Base-by-base conservation (phyloP, 2,797 vertebrate species). In the Catamblyrhynchus diadema region DNA sequence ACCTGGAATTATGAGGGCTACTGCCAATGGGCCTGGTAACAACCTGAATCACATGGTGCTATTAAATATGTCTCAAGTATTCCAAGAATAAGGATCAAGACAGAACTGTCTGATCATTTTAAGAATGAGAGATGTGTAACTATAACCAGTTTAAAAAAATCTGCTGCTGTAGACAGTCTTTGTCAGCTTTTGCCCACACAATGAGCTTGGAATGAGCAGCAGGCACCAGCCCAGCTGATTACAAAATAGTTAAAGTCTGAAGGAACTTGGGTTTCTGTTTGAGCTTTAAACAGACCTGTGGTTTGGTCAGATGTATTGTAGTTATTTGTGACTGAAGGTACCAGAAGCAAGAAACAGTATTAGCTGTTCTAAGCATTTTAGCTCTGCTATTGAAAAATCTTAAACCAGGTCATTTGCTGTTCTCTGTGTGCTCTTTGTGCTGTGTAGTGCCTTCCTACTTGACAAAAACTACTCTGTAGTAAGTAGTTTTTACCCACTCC, bases 391-490 rank as follows among this genome's bases (percentile, higher is more conserved):
- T 82, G 48, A 70, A 84, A 91, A 60, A 73, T 66, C 66, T 88
- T 80, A 67, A 62, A 19, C 44, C 24, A 47, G 67, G 51, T 51
- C 18, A 66, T 86, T 88, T 0, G 0, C 66, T 88, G 33, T 92
- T 90, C 66, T 87, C 35, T 45, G 21, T 91, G 59, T 88, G 66
- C 73, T 85, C 30, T 54, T 86, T 72, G 82, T 94, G 90, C 44
- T 88, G 64, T 66, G 2, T 50, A 60, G 71, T 91, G 86, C 80
- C 65, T 91, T 92, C 62, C 79, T 64, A 56, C 59, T 32, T 65
- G 42, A 80, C 75, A 91, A 93, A 95, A 95, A 79, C 67, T 88
- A 28, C 86, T 85, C 44, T 78, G 10, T 77, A 81, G 17, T 30
- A 79, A 90, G 71, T 95, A 88, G 80, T 87, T 93, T 88, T 91